These are phyloP conservation scores for Myiozetetes cayanensis DNA, from an alignment of 2,113 vertebrate species.

Conservation along the genomic window DNA sequence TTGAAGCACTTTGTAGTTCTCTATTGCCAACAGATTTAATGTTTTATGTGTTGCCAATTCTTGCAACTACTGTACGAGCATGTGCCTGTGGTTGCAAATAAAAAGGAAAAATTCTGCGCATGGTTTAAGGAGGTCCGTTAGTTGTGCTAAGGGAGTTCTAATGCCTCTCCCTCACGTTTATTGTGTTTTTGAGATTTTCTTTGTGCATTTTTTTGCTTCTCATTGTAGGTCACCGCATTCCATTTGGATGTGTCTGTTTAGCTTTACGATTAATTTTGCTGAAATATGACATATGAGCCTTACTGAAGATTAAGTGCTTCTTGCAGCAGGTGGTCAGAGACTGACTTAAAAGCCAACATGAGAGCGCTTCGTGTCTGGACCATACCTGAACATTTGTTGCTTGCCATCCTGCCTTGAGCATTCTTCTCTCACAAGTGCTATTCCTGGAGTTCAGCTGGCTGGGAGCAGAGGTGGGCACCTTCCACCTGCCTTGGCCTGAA, in stretches of 20 bases:
- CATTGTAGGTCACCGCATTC: constrained; percentile 75
- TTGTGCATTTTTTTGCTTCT: constrained; percentile 74
- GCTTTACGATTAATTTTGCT: constrained; percentile 75
- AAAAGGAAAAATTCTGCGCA: constrained; percentile 47
- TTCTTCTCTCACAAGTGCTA: constrained; percentile 72
- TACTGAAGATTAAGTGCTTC: constrained; percentile 77
- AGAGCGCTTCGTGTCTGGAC: constrained; percentile 56
- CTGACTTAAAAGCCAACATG: constrained; percentile 27
- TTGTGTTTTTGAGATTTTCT: constrained; percentile 64
- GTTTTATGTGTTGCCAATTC: constrained; percentile 84
- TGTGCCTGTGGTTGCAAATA: constrained; percentile 72
- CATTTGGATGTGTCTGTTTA: constrained; percentile 77
- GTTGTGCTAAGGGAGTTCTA: constrained; percentile 54
- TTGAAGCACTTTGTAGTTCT: constrained; percentile 96
- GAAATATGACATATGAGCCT: constrained; percentile 75
- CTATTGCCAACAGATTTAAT: constrained; percentile 88
- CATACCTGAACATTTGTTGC: constrained; percentile 48
- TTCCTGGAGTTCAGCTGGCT: constrained; percentile 53
- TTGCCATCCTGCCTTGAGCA: constrained; percentile 66
- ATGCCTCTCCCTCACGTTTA: constrained; percentile 57
- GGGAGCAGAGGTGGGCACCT: constrained; percentile 16
- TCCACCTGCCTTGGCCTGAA: background rate
- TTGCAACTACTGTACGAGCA: constrained; percentile 67
- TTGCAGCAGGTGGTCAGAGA: constrained; percentile 76
- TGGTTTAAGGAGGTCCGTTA: constrained; percentile 69